phyloP scores from a whole-genome alignment of 1,140 invertebrate genomes.

The Drosophila leontia region DNA sequence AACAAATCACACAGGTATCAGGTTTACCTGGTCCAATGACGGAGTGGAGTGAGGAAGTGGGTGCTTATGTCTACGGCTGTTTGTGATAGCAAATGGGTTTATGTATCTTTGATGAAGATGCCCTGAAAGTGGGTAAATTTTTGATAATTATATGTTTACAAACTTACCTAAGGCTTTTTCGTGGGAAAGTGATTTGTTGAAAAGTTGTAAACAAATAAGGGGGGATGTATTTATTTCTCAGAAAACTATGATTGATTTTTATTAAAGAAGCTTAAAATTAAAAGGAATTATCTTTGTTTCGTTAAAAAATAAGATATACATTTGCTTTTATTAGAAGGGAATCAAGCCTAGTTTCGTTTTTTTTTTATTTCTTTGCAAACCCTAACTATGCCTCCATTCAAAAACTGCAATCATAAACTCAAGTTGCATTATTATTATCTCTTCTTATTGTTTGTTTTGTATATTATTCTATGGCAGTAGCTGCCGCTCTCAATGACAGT shows the following conservation, averaged over 20 bases:
- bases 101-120: background rate
- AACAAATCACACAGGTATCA: slow-evolving; percentile 50
- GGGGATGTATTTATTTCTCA: background rate
- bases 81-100: slow-evolving; percentile 13
- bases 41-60: slow-evolving; percentile 27
- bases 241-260: background rate
- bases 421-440: slow-evolving; percentile 51
- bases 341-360: background rate
- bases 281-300: background rate
- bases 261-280: background rate
- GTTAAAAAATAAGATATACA: background rate
- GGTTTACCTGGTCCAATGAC: slow-evolving; percentile 25
- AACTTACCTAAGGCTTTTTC: background rate
- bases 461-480: slow-evolving; percentile 59
- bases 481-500: slow-evolving; percentile 36
- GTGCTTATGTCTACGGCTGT: slow-evolving; percentile 25
- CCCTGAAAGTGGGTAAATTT: slow-evolving; percentile 1
- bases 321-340: background rate
- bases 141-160: slow-evolving; percentile 11
- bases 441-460: slow-evolving; percentile 24
- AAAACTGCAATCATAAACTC: slow-evolving; percentile 47
- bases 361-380: background rate
- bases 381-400: slow-evolving; percentile 49
- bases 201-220: background rate
- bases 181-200: slow-evolving; percentile 2